These are phyloP conservation scores for Caenorhabditis becei DNA, from an alignment of 2,888 invertebrate species.

Conservation along the genomic window DNA sequence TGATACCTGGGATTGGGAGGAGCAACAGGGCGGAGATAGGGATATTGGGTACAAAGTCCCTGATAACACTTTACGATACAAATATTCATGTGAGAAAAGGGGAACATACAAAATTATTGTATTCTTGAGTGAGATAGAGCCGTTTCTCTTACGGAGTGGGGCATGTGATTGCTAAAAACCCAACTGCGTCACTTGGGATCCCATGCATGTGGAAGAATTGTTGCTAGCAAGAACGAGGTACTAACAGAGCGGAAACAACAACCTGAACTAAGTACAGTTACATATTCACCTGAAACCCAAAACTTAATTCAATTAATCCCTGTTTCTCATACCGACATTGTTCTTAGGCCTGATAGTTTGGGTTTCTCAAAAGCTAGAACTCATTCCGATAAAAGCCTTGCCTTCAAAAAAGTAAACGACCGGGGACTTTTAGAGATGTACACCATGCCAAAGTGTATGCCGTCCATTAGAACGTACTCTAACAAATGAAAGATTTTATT, in stretches of 20 bases:
- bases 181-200: background rate
- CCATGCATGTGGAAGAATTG: no score
- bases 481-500: slow-evolving; percentile 39
- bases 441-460: background rate
- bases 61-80: background rate
- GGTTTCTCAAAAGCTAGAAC: background rate
- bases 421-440: background rate
- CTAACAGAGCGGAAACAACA: no score
- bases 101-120: background rate
- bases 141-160: background rate
- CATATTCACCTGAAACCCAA: no score
- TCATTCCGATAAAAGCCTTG: background rate
- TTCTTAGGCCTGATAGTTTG: no score
- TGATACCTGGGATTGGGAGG: background rate
- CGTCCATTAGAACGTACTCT: slow-evolving; percentile 28
- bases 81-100: background rate
- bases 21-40: background rate
- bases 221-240: no score
- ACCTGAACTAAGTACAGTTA: no score
- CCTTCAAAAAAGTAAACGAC: background rate
- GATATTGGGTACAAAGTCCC: background rate
- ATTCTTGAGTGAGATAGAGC: background rate
- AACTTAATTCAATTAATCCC: no score
- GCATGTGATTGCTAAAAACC: background rate
- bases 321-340: no score